phyloP scores from a whole-genome alignment of 2,797 vertebrate genomes.

The Gastrophryne carolinensis region DNA sequence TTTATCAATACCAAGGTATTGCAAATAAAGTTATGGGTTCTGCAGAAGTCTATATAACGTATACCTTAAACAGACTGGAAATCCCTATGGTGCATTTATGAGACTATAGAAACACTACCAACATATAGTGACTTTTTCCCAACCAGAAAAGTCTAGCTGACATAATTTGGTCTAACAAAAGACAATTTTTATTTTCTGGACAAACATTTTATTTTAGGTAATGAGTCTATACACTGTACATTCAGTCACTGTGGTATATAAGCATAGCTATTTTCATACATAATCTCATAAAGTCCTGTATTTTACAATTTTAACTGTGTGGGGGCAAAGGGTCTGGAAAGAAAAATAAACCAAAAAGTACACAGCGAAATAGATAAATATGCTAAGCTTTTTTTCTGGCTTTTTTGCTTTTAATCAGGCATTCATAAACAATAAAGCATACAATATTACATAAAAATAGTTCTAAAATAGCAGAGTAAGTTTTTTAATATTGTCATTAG shows the following conservation, averaged over 20 bases:
- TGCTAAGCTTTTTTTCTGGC: constrained; percentile 79
- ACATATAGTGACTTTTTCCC: too few relatives aligned
- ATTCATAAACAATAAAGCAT: constrained; percentile 93
- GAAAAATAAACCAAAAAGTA: constrained; percentile 64
- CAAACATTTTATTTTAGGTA: constrained; percentile 97
- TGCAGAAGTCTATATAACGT: too few relatives aligned
- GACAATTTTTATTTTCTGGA: too few relatives aligned
- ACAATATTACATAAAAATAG: constrained; percentile 97
- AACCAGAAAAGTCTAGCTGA: too few relatives aligned
- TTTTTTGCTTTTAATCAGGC: constrained; percentile 81
- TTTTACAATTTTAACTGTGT: constrained; percentile 87
- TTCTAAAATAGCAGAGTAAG: constrained; percentile 86
- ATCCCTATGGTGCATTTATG: too few relatives aligned
- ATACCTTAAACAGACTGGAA: too few relatives aligned
- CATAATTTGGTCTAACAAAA: too few relatives aligned
- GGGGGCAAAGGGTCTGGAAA: constrained; percentile 64
- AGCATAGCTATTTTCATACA: constrained; percentile 91
- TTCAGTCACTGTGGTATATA: constrained; percentile 94
- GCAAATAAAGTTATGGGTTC: too few relatives aligned
- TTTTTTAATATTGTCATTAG: constrained; percentile 83
- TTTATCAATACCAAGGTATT: too few relatives aligned
- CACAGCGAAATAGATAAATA: constrained; percentile 81
- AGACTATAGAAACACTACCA: too few relatives aligned
- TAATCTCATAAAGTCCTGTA: constrained; percentile 92
- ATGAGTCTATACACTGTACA: constrained; percentile 98